Evolutionary conservation across 2,888 invertebrate genomes (phyloP), one percentile per base, ranked within the genome.

Genomic region (Phragmatobia fuliginosa): DNA sequence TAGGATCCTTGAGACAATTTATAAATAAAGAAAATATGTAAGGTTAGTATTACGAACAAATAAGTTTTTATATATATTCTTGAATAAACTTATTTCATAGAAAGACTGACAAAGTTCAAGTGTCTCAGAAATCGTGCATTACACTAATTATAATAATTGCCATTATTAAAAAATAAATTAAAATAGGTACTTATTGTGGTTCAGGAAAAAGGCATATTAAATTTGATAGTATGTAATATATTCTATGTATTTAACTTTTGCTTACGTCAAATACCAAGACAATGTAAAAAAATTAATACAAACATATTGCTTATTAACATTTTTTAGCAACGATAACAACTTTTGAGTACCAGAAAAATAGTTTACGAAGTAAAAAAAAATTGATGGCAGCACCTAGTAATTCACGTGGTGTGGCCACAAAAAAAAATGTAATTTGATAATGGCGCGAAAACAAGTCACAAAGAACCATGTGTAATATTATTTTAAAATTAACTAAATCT

Each of bases 291-390:
- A 71, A 63, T 70, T 64, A 74, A 67, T 74, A 77, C 70, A 74
- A 78, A 73, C 32, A 21, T 71, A 71, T 75, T 62, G 6, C 59
- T 71, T 71, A 66, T 28, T 74, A 70, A 79, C 36, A 77, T 75
- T 72, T 67, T 52, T 72, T 76, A 75, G 69, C 81, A 84, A 81
- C 81, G 79, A 79, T 83, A 84, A 85, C 83, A 86, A 80, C 72
- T 77, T 82, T 83, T 67, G 74, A 83, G 76, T 78, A 77, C 81
- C 82, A 68, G 75, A 79, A 77, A 74, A 83, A 77, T 59, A 61
- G 18, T 31, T n/a, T n/a, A n/a, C n/a, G n/a, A n/a, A n/a, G n/a
- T n/a, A n/a, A n/a, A n/a, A n/a, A n/a, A n/a, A n/a, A n/a, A n/a
- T n/a, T n/a, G n/a, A n/a, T n/a, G 25, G 5, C 25, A 52, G 28